Base-by-base conservation (phyloP, 2,113 vertebrate species). In the Aramus guarauna region DNA sequence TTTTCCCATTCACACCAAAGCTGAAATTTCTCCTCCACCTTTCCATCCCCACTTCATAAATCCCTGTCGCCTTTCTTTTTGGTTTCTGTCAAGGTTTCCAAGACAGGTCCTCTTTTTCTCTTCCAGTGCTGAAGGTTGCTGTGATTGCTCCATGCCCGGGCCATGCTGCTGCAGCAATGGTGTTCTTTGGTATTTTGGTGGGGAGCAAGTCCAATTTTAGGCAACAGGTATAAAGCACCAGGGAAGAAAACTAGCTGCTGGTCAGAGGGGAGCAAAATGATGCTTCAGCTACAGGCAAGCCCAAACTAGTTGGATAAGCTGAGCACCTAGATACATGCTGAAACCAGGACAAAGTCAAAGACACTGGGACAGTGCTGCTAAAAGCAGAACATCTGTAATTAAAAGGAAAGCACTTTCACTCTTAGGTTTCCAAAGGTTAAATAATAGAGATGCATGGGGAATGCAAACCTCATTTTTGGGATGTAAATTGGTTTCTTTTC, bases 261-360 rank as follows among this genome's bases (percentile, higher is more conserved):
- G 47, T 71, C 52, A 85, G 37, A 66, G 48, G 30, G 32, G 26
- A 73, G 50, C 9, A 41, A 45, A 92, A 12, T 63, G 79, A 71
- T 88, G 29, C 67, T 92, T 41, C 50, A 43, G 41, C 59, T 90
- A 71, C n/a, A 67, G 59, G 19, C 41, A 83, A 93, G 41, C 41
- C 79, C 86, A 92, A 96, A 69, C 9, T 69, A 67, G 50, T 74
- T 92, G 94, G 63, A 73, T 94, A 82, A 95, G 32, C 39, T 80
- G 85, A 81, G 68, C 92, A 88, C 94, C 95, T 92, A 90, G 75
- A 90, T 94, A 93, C 10, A 27, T 23, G 39, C 47, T 58, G 64
- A 95, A 96, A 96, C 88, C 95, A 96, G 92, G 96, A 92, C 96
- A 97, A 95, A 96, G 85, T 96, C 95, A 96, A 94, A 97, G 76